These are phyloP conservation scores for Myiotriccus ornatus DNA, from an alignment of 2,797 vertebrate species.

Conservation along the genomic window DNA sequence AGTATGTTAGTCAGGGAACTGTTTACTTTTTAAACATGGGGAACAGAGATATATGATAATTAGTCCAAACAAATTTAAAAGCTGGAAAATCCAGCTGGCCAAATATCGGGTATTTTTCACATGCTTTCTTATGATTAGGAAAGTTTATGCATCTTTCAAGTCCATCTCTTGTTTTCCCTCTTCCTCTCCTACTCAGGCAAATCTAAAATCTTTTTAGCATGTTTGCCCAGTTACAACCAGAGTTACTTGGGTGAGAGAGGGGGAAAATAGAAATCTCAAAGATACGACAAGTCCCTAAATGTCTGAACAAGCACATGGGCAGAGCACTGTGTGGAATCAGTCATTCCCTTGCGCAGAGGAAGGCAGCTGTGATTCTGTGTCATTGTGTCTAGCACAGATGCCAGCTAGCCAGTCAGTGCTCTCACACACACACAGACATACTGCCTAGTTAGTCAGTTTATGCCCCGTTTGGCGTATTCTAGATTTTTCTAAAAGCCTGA, in stretches of 20 bases:
- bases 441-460: not conserved
- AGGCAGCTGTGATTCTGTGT: not conserved
- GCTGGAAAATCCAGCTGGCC: not conserved
- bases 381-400: not conserved
- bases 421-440: not conserved
- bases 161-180: not conserved
- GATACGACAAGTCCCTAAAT: accelerated
- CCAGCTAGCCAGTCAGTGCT: not conserved
- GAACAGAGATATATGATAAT: not conserved
- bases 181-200: not conserved
- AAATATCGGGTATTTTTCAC: not conserved
- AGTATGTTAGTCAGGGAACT: not conserved
- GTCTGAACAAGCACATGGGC: not conserved
- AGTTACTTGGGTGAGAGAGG: not conserved
- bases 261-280: not conserved
- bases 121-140: not conserved
- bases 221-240: not conserved
- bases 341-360: not conserved
- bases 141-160: not conserved
- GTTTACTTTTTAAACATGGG: not conserved
- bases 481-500: not conserved
- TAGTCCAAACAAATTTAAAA: not conserved
- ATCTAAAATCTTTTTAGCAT: not conserved
- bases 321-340: accelerated
- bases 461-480: not conserved